Conservation (phyloP, 2,797 vertebrate genomes). For the Iguana delicatissima region DNA sequence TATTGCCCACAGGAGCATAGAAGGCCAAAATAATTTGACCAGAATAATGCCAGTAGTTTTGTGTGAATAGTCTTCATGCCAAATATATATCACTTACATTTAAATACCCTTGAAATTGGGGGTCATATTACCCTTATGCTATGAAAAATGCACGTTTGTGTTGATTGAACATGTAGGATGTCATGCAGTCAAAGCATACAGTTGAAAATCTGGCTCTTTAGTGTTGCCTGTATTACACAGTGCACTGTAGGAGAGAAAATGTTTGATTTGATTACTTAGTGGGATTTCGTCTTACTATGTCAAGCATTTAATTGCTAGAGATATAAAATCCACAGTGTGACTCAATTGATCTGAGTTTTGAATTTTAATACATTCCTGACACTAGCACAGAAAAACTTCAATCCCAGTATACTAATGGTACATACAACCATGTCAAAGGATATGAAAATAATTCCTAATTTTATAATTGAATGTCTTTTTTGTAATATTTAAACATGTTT, state of each 20-base stretch:
- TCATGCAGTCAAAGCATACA: no score
- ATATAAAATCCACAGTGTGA: neutral
- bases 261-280: neutral
- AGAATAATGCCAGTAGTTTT: neutral
- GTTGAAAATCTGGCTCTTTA: neutral
- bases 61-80: neutral
- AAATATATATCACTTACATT: neutral
- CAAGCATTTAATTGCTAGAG: neutral
- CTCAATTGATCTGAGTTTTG: neutral
- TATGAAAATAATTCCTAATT: neutral
- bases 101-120: neutral
- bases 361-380: neutral
- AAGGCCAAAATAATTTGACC: neutral
- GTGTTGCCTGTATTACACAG: neutral
- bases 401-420: no score
- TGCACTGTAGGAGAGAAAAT: neutral
- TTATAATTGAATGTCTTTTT: neutral
- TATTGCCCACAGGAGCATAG: neutral
- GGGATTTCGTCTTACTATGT: neutral
- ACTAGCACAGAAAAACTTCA: neutral
- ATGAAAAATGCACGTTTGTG: neutral
- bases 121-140: neutral
- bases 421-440: neutral
- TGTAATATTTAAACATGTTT: neutral
- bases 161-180: neutral